phyloP scores from a whole-genome alignment of 2,797 vertebrate species.

The Paguma larvata region DNA sequence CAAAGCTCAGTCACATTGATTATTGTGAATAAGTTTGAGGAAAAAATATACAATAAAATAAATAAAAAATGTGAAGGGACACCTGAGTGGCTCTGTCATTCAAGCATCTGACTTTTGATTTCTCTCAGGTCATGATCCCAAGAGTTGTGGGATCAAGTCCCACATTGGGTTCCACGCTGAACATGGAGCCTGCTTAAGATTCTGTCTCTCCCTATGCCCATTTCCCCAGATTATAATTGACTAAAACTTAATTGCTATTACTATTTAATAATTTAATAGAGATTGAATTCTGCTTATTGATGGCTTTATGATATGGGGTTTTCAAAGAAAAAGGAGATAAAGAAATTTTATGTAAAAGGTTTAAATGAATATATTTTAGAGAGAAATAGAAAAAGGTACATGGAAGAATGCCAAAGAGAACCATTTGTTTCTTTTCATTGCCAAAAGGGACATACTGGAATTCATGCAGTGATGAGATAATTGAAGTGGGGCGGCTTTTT shows the following conservation, averaged over 20 bases:
- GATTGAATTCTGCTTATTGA: slow-evolving; percentile 11
- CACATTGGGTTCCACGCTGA: too few species aligned
- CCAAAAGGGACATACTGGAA: not conserved
- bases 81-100: too few species aligned
- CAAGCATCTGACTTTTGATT: too few species aligned
- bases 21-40: slow-evolving; percentile 26
- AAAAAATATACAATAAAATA: not conserved
- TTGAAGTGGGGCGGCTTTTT: not conserved
- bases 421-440: slow-evolving; percentile 23
- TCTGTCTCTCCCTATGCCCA: too few species aligned
- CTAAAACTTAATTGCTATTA: slow-evolving; percentile 3
- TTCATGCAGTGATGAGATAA: not conserved
- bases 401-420: slow-evolving; percentile 7
- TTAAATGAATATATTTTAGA: slow-evolving; percentile 50
- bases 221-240: not conserved
- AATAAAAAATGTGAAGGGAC: not conserved
- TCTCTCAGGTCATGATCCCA: too few species aligned
- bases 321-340: slow-evolving; percentile 30
- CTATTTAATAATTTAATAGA: not conserved
- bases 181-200: too few species aligned
- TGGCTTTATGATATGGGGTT: not conserved
- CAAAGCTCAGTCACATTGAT: not conserved
- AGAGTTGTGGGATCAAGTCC: too few species aligned
- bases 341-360: not conserved
- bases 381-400: not conserved